These are phyloP conservation scores for Sparus aurata DNA, from an alignment of 2,797 vertebrate species.

Conservation along the genomic window DNA sequence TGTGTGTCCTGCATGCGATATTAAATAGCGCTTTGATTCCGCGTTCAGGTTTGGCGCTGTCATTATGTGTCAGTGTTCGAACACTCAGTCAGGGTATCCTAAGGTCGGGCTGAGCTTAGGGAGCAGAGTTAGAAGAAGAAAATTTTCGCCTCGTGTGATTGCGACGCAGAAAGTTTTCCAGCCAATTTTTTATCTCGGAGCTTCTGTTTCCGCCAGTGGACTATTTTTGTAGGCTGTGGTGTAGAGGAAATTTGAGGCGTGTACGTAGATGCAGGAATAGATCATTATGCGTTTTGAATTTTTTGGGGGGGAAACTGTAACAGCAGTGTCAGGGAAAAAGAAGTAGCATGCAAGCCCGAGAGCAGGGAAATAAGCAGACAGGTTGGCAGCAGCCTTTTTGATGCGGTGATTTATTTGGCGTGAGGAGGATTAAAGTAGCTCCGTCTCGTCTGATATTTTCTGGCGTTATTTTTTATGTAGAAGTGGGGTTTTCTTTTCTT, in stretches of 20 bases:
- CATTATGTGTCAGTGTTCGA: slow-evolving; percentile 48
- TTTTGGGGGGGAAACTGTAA: slow-evolving; percentile 25
- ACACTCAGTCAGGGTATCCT: slow-evolving; percentile 14
- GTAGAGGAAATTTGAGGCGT: slow-evolving; percentile 42
- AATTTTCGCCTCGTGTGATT: slow-evolving; percentile 38
- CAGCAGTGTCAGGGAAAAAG: slow-evolving; percentile 49
- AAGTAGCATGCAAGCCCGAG: slow-evolving; percentile 37
- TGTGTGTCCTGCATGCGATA: slow-evolving; percentile 34
- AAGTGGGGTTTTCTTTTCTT: not conserved
- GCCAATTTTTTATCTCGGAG: slow-evolving; percentile 26
- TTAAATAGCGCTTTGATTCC: slow-evolving; percentile 57
- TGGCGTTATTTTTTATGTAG: slow-evolving; percentile 17
- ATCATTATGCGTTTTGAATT: slow-evolving; percentile 57
- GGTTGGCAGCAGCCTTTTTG: slow-evolving; percentile 60
- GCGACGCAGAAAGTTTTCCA: slow-evolving; percentile 44
- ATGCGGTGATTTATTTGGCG: slow-evolving; percentile 59
- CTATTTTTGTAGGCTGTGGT: slow-evolving; percentile 55
- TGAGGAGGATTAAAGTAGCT: slow-evolving; percentile 52
- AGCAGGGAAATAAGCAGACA: slow-evolving; percentile 59
- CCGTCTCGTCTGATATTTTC: slow-evolving; percentile 30
- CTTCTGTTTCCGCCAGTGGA: slow-evolving; percentile 25
- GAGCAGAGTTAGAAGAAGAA: slow-evolving; percentile 32
- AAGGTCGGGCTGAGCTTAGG: slow-evolving; percentile 43
- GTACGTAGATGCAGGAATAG: slow-evolving; percentile 53
- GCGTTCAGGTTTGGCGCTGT: slow-evolving; percentile 53